Evolutionary conservation across 2,888 invertebrate genomes (phyloP).

Genomic region (Metacarcinus magister): DNA sequence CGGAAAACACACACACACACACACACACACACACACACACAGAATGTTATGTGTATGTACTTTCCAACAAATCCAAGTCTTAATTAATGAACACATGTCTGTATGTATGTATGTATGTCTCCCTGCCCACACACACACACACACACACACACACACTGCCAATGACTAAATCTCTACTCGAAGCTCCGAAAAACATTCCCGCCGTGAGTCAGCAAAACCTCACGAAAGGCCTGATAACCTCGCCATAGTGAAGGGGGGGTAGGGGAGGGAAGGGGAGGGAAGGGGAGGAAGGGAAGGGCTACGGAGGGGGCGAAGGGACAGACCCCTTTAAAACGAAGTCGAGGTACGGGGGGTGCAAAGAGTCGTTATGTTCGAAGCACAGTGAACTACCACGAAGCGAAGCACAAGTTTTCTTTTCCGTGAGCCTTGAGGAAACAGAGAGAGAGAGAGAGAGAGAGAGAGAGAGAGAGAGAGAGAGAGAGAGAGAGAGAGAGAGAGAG

Average conservation of each 20-base stretch:
- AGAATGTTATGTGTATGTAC: not conserved
- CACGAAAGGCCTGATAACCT: no score
- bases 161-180: not conserved
- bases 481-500: not conserved
- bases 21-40: constrained; percentile 41
- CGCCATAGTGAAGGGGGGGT: not conserved
- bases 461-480: not conserved
- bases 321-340: not conserved
- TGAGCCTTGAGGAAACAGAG: not conserved
- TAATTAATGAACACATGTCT: no score
- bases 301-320: not conserved
- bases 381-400: not conserved
- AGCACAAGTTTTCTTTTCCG: not conserved
- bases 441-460: constrained; percentile 4
- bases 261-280: not conserved
- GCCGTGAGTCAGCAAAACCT: not conserved
- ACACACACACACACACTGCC: not conserved
- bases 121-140: not conserved
- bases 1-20: constrained; percentile 38
- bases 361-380: not conserved
- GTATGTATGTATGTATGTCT: no score
- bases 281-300: not conserved
- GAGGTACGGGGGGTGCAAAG: not conserved
- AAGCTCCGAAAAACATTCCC: not conserved
- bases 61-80: no score